These are phyloP conservation scores for Stegostoma tigrinum DNA, from an alignment of 2,113 vertebrate genomes.

Conservation along the genomic window DNA sequence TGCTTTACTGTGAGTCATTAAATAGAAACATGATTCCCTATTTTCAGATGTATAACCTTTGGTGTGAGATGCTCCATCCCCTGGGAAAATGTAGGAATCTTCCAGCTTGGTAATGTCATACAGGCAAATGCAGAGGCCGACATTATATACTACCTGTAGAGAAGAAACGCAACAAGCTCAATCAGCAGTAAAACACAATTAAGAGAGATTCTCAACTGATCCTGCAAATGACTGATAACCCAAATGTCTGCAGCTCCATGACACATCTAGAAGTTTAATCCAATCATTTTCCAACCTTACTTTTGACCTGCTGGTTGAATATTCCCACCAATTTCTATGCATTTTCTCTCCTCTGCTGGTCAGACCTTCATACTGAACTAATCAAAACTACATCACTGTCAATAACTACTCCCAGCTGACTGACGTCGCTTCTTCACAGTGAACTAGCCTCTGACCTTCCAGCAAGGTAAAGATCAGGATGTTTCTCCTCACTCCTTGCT, in stretches of 20 bases:
- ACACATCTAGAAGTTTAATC: neutral
- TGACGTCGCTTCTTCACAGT: neutral
- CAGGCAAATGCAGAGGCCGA: slow-evolving; percentile 87
- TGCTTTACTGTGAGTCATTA: neutral
- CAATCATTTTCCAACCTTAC: neutral
- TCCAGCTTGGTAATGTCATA: slow-evolving; percentile 91
- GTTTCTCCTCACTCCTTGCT: neutral
- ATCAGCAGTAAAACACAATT: neutral
- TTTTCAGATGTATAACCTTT: slow-evolving; percentile 63
- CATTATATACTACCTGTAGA: slow-evolving; percentile 81
- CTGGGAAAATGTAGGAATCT: slow-evolving; percentile 91
- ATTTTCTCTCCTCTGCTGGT: neutral
- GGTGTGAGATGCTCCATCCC: slow-evolving; percentile 88
- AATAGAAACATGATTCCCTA: neutral
- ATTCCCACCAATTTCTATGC: neutral
- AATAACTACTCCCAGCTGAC: neutral
- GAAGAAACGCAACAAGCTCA: neutral
- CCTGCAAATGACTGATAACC: too few species aligned
- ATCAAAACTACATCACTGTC: neutral
- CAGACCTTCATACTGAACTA: neutral
- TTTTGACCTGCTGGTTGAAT: neutral
- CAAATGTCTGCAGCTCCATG: neutral
- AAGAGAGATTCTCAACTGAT: neutral
- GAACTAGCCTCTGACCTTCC: neutral
- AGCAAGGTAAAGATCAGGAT: neutral